Base-by-base conservation (phyloP, 1,140 invertebrate species). In the Nixonia krombeini region DNA sequence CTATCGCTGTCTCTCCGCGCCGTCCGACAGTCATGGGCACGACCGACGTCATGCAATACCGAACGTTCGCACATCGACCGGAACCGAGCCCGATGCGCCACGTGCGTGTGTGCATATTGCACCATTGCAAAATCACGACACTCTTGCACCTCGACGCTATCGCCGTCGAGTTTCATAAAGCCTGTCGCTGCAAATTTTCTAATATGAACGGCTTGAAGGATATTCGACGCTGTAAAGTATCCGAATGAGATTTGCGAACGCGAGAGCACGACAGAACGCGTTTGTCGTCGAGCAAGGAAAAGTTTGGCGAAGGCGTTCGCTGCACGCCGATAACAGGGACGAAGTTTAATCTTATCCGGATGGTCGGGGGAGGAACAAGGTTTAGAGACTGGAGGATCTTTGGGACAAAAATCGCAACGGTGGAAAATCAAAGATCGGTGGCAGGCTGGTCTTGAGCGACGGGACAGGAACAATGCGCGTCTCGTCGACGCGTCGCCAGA, bases 401-500 rank as follows among this genome's bases (percentile, higher is more conserved):
- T 21, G 2, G 21, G 2, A 21, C 6, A 6, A 21, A 21, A 21
- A 21, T 21, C n/a, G n/a, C n/a, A 6, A 21, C 21, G 21, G 6
- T 21, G 2, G 6, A 35, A 57, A 47, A 38, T 58, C 17, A 26
- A 49, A 50, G 33, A 56, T 68, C 50, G 13, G 40, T n/a, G 17
- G 42, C 7, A 49, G 51, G 28, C 17, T 26, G 13, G n/a, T 62
- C 40, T 49, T 45, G 50, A 70, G 65, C 57, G 47, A 46, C 56
- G 31, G 38, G 46, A 37, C 18, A 38, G 55, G 57, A 74, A 76
- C 72, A 76, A 74, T 70, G 56, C 59, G 16, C 23, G 40, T 49
- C 53, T 62, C 45, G 68, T 72, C 59, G 62, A 71, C 67, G 61
- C 56, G 72, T 74, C 71, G 73, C 68, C 66, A 79, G 71, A 77